phyloP scores from a whole-genome alignment of 2,888 invertebrate species.

The Timandra comae region DNA sequence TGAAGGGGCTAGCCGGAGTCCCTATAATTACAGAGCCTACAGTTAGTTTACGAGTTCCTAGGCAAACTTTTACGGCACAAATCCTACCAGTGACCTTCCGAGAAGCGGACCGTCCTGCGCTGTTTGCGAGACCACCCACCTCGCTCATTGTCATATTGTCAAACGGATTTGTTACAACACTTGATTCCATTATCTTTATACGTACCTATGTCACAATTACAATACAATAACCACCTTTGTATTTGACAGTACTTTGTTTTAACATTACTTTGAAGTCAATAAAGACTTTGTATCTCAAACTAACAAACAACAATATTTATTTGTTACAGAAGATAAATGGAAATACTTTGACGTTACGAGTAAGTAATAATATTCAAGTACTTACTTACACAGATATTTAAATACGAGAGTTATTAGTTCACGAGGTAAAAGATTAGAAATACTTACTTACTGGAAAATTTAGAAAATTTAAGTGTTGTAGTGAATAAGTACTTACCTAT shows the following conservation, averaged over 20 bases:
- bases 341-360: too few relatives aligned
- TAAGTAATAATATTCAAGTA: too few relatives aligned
- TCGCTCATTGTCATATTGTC: constrained; percentile 51
- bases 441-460: too few relatives aligned
- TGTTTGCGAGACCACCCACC: constrained; percentile 61
- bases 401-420: too few relatives aligned
- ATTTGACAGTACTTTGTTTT: neutral
- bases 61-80: constrained; percentile 43
- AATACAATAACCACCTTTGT: constrained; percentile 31
- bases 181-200: constrained; percentile 39
- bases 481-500: too few relatives aligned
- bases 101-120: constrained; percentile 51
- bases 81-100: constrained; percentile 59
- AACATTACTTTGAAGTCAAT: neutral
- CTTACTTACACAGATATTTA: too few relatives aligned
- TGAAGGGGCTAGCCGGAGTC: constrained; percentile 29
- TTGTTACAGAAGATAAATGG: too few relatives aligned
- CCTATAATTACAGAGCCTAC: constrained; percentile 51
- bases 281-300: neutral
- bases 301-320: too few relatives aligned
- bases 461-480: too few relatives aligned
- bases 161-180: constrained; percentile 32
- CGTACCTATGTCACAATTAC: constrained; percentile 32
- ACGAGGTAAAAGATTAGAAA: too few relatives aligned
- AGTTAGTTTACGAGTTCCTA: constrained; percentile 53